Percentiles rank a stretch among this genome's conserved stretches.
Conservation (phyloP, 2,797 vertebrate genomes). For the Psittacula echo region DNA sequence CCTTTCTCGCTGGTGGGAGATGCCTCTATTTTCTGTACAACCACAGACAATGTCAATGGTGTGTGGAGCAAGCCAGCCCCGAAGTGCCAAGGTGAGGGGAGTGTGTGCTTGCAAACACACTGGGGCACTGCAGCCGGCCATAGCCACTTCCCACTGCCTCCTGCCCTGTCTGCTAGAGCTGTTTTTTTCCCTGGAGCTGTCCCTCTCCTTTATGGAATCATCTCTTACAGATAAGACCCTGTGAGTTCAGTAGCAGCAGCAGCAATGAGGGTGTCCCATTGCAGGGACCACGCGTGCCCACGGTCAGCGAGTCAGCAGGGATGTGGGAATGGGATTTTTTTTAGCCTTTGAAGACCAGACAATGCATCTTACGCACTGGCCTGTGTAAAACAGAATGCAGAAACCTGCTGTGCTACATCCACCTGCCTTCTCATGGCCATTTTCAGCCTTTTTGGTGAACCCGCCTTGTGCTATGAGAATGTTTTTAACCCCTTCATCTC, state of each 20-base stretch:
- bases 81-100: slow-evolving; percentile 44
- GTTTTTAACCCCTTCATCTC: accelerated
- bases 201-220: background rate
- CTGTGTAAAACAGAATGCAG: background rate
- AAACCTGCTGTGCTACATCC: background rate
- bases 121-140: accelerated
- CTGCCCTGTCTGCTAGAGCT: background rate
- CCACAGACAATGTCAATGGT: background rate
- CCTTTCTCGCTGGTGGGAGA: slow-evolving; percentile 44
- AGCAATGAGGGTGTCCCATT: background rate
- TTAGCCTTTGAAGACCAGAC: accelerated
- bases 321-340: accelerated
- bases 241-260: background rate
- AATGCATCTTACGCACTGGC: background rate
- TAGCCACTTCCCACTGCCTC: background rate
- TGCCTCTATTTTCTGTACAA: slow-evolving; percentile 46
- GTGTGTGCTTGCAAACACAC: accelerated
- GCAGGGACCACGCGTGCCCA: accelerated
- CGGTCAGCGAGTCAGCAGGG: accelerated
- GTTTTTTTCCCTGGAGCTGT: background rate
- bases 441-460: background rate
- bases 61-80: slow-evolving; percentile 54
- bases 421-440: accelerated
- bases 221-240: background rate
- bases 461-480: accelerated